These are phyloP conservation scores for Crax fasciolata DNA, from an alignment of 2,797 vertebrate genomes.

Conservation along the genomic window DNA sequence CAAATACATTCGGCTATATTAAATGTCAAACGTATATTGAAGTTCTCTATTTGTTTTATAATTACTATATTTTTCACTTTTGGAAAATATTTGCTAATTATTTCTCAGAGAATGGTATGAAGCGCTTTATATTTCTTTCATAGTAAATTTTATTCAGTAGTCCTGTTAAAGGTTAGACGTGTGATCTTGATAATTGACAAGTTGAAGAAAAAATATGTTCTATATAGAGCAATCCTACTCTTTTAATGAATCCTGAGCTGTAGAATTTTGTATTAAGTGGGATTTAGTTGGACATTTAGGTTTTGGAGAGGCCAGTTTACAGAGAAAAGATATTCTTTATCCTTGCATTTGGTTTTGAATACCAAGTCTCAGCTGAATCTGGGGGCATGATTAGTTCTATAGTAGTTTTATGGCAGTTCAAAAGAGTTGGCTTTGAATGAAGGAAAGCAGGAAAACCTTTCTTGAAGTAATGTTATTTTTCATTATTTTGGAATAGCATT, in stretches of 20 bases:
- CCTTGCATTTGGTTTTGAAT: background rate
- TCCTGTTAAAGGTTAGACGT: background rate
- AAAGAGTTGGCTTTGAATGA: background rate
- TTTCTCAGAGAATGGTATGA: background rate
- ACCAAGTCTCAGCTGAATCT: background rate
- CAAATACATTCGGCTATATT: slow-evolving; percentile 63
- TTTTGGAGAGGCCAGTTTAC: background rate
- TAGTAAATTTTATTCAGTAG: background rate
- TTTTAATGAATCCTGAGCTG: background rate
- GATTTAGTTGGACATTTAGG: background rate
- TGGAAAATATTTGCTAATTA: slow-evolving; percentile 42
- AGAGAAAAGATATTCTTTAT: background rate
- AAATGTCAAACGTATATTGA: slow-evolving; percentile 48
- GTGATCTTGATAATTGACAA: background rate
- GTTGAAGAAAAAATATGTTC: background rate
- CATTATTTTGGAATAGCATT: background rate
- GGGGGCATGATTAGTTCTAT: background rate
- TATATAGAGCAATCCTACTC: background rate
- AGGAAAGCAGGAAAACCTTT: background rate
- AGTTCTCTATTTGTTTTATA: slow-evolving; percentile 41
- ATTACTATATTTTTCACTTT: slow-evolving; percentile 9
- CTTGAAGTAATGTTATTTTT: background rate
- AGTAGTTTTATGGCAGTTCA: background rate
- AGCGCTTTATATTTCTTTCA: background rate
- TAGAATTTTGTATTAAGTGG: background rate